Evolutionary conservation across 2,888 invertebrate genomes (phyloP), one percentile per base, ranked within the genome.

Genomic region (Sesia apiformis): DNA sequence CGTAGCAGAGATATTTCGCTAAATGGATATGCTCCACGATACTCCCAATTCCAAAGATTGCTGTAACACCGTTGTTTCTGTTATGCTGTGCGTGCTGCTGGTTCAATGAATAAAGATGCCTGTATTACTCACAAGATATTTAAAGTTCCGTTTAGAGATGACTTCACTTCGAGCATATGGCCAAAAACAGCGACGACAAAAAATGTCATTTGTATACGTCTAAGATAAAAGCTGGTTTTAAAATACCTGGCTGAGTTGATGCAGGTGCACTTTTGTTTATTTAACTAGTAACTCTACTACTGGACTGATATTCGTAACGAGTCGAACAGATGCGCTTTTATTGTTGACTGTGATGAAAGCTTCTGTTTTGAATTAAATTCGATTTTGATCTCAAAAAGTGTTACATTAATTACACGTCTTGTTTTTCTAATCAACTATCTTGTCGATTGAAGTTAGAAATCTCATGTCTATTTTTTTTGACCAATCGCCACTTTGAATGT

Each of bases 1-100:
- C 7, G 42, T 53, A 61, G 57, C 59, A 65, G 62, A 55, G 62
- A 63, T 64, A 65, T 67, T 68, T 70, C 63, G 66, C 67, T 61
- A 64, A 66, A 64, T 67, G 60, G 61, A 63, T 60, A 58, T 63
- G 61, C 55, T 58, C 56, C 53, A 57, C 59, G 59, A 63, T 59
- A 58, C 53, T 59, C 55, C 59, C 57, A 56, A 57, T 59, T 55
- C 60, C 54, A 53, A 56, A 53, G 60, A 61, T 58, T 59, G 56
- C 59, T 52, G 59, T 56, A 52, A 54, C 54, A 55, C 61, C 57
- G 59, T 23, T 23, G 23, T 61, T 61, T 55, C 52, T 52, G 42
- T 40, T 43, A 38, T 38, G 52, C 52, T 49, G 57, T 57, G 61
- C 61, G 59, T 57, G 56, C 55, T 51, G 55, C 49, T 55, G 52